A percentile compares a stretch with the other conserved stretches of the same genome.
phyloP scores from a whole-genome alignment of 2,888 invertebrate species.

The Cephus spinipes region DNA sequence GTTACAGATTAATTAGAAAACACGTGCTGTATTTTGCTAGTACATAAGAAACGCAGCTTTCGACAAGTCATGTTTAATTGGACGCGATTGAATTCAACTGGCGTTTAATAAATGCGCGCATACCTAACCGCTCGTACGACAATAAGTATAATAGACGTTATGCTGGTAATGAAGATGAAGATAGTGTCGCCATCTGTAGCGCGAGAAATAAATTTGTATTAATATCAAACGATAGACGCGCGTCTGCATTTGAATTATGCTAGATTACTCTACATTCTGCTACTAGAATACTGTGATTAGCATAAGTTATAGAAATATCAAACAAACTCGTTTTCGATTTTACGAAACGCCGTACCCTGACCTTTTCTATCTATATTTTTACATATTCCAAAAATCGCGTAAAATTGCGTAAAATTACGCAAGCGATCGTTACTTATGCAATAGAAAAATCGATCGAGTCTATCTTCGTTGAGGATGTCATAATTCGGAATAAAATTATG shows the following conservation, averaged over 20 bases:
- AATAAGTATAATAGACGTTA: background rate
- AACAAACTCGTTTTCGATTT: background rate
- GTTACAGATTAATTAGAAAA: background rate
- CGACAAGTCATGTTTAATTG: constrained; percentile 11
- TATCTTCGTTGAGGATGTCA: background rate
- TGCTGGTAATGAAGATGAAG: background rate
- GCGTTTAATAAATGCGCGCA: constrained; percentile 13
- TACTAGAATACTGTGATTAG: background rate
- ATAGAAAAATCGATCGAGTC: background rate
- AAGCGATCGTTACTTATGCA: background rate
- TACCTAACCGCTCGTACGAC: background rate
- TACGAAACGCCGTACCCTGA: background rate
- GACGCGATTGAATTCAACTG: constrained; percentile 18
- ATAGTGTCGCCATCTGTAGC: constrained; percentile 12
- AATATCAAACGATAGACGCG: background rate
- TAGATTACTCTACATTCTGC: background rate
- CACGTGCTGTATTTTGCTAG: background rate
- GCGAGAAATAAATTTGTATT: constrained; percentile 11
- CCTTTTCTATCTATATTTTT: background rate
- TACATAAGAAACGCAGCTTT: background rate
- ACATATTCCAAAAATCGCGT: background rate
- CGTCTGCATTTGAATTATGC: background rate
- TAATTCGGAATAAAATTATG: background rate
- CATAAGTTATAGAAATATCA: background rate
- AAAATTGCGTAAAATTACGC: background rate